Evolutionary conservation across 2,113 vertebrate genomes (phyloP), one percentile per base, ranked within the genome.

Genomic region (Tragelaphus buxtoni): DNA sequence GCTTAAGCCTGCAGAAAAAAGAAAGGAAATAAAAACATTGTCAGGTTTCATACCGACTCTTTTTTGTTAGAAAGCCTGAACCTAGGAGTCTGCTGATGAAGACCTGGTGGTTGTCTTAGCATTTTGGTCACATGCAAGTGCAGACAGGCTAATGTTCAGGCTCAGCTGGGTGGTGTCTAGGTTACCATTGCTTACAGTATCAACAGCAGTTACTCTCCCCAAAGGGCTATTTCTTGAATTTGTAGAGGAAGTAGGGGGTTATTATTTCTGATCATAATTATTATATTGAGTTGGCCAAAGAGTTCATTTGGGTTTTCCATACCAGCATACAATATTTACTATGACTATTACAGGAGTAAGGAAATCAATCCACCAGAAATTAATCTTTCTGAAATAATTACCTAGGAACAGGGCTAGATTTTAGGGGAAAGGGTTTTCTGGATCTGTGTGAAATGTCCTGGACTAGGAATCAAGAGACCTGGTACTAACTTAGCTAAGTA

Each of bases 11-110:
- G 18, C 39, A 69, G 51, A 94, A 97, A 55, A 85, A 90, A 76
- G 88, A 63, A 80, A 69, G 90, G 55, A 94, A 93, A 61, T 88
- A 94, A 76, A 92, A 96, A 65, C 80, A 56, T 72, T 55, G 7
- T 24, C 61, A 11, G 47, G 28, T 83, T 89, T 91, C 94, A 82
- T 72, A 47, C 12, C 5, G 18, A 82, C 7, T 39, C 18, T 91
- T 35, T 88, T 95, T 90, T 55, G 56, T 93, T 93, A 97, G 42
- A 77, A 94, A 94, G 74, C 30, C 26, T 86, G 16, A 18, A 55
- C 55, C 16, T 45, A 30, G 51, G 32, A 74, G 2, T 51, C 63
- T 53, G 26, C 42, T 35, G 10, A 20, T 45, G 32, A n/a, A 76
- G 87, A 86, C 0, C 0, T n/a, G 51, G 24, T 45, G 45, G 58